Base-by-base conservation (phyloP, 2,113 vertebrate species). In the chimpanzee (Pan troglodytes) region DNA sequence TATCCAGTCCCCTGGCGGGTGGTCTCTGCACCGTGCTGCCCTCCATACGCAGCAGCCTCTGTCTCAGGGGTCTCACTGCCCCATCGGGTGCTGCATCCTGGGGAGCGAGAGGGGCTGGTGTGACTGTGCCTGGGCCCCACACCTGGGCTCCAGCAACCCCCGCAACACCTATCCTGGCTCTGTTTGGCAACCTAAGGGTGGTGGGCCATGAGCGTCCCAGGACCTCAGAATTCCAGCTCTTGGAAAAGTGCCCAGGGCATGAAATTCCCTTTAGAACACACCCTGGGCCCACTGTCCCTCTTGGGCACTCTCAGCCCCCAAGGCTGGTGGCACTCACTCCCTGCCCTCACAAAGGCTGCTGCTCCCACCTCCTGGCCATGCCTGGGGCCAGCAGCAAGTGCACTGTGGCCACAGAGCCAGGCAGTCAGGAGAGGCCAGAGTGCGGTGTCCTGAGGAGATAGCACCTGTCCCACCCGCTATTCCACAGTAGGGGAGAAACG, bases 111-210 rank as follows among this genome's bases (percentile, higher is more conserved):
- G 0, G 0, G 9, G 48, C 30, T 3, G 3, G 48, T 0, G 8
- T 0, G 0, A 30, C 70, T 6, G 45, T 17, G 43, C 45, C n/a
- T 22, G 72, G 45, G 32, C 3, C 27, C 67, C 22, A 5, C 40
- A 11, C 13, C 32, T 68, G 94, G 82, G 22, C 79, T 59, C 43
- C 25, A 43, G 25, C 40, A 35, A n/a, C 14, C 1, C 14, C 4
- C 59, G 3, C 0, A 0, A 5, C 0, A 7, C 5, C 1, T 6
- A 2, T n/a, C 0, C 0, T 5, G 10, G 16, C 45, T 67, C 55
- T 61, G 35, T 30, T 23, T 25, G 57, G 20, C 3, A 85, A 27
- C 17, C 2, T 22, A 8, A 57, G 35, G 30, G 75, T 11, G 27
- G 57, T 6, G 35, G 25, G 75, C 10, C 32, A 11, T 0, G 8